Percentiles rank a stretch among this genome's conserved stretches.
phyloP scores from a whole-genome alignment of 2,113 vertebrate species.

The Lampris megalopsis region DNA sequence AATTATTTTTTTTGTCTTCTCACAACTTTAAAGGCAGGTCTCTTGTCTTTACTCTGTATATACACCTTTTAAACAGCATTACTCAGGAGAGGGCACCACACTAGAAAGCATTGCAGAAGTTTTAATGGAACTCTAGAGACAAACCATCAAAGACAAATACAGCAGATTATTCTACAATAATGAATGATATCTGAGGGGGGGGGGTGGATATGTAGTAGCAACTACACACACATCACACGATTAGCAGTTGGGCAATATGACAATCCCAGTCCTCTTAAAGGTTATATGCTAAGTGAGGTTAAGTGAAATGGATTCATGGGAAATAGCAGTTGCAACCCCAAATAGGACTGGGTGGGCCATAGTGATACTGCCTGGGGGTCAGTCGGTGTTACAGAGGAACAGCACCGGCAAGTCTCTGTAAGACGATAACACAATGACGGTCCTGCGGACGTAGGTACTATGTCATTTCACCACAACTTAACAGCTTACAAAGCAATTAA shows the following conservation, averaged over 20 bases:
- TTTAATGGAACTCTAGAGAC: conserved; percentile 27
- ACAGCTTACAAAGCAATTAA: conserved; percentile 42
- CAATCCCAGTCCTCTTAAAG: not conserved
- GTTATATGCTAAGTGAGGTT: conserved; percentile 19
- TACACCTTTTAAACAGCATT: conserved; percentile 3
- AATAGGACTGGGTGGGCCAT: conserved; percentile 57
- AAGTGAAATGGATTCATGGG: conserved; percentile 37
- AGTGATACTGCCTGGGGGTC: conserved; percentile 45
- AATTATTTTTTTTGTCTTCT: conserved; percentile 4
- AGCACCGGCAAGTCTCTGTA: conserved; percentile 57
- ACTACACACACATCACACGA: conserved; percentile 14
- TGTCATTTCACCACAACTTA: conserved; percentile 26
- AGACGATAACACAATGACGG: conserved; percentile 42
- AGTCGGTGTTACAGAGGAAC: conserved; percentile 28
- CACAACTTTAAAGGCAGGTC: conserved; percentile 31
- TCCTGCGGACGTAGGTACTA: conserved; percentile 26
- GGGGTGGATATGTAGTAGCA: conserved; percentile 11
- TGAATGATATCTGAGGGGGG: conserved; percentile 5
- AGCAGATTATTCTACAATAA: conserved; percentile 24
- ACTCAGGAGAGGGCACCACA: conserved; percentile 5
- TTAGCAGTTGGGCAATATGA: conserved; percentile 11
- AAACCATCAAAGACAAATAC: conserved; percentile 12
- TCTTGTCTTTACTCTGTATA: not conserved
- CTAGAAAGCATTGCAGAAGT: conserved; percentile 46
- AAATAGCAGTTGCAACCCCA: conserved; percentile 40